phyloP scores from a whole-genome alignment of 2,113 vertebrate genomes.

The Spizaetus ornatus region DNA sequence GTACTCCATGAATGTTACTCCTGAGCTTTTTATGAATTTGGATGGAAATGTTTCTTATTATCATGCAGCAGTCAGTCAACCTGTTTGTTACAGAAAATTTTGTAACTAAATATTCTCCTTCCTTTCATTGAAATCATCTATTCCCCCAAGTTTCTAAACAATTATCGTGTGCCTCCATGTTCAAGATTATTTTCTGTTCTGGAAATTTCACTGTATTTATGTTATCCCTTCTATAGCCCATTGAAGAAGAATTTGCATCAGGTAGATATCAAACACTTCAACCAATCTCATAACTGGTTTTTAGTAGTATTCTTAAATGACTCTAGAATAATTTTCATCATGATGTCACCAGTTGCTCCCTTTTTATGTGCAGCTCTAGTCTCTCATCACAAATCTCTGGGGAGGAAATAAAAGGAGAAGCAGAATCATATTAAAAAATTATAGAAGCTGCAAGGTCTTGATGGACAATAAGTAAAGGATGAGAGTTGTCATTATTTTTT shows the following conservation, averaged over 20 bases:
- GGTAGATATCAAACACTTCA: neutral
- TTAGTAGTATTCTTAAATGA: neutral
- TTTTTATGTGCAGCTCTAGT: neutral
- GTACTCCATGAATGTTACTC: neutral
- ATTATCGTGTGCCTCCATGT: neutral
- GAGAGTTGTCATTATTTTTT: neutral
- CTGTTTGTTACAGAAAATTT: neutral
- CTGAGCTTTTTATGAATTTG: neutral
- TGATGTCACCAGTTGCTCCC: neutral
- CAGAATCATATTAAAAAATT: neutral
- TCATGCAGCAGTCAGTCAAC: neutral
- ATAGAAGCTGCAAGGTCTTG: neutral
- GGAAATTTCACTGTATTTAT: neutral
- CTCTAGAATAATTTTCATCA: neutral
- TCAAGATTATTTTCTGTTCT: neutral
- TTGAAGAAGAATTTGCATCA: neutral
- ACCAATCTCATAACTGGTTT: neutral
- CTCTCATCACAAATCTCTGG: neutral
- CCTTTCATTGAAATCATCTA: neutral
- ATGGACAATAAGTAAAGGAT: neutral
- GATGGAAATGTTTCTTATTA: neutral
- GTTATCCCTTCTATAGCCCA: rapidly evolving
- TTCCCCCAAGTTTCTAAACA: neutral
- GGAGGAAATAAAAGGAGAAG: rapidly evolving
- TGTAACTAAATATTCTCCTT: neutral